Base-by-base conservation (phyloP, 2,888 invertebrate genomes). In the Eledona agricola region DNA sequence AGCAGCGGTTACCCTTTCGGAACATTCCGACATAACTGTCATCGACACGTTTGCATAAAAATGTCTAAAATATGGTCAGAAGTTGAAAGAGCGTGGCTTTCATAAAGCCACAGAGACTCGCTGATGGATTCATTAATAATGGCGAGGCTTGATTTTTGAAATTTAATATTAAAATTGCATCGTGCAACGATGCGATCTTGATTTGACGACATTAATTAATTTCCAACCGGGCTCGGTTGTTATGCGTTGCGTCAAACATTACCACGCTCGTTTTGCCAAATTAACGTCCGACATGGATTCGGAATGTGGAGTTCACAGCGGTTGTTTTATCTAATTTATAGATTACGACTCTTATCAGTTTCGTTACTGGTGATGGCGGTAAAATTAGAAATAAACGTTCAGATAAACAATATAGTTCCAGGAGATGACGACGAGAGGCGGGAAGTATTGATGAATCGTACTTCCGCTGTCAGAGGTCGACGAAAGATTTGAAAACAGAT, bases 11-110 rank as follows among this genome's bases (percentile, higher is more conserved):
- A 74, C 74, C 74, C 75, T 74, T 75, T 75, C 72, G 58, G 69
- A 67, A 65, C 62, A 62, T 60, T 70, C 66, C 60, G 63, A 71
- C 72, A 74, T 75, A 70, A 74, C 72, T 75, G 75, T 74, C 74
- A 74, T 63, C 62, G 68, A 54, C 74, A 75, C 71, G 72, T 74
- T 72, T 73, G 72, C 74, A 74, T 75, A 74, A 74, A 74, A 74
- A 74, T 70, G 63, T 62, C 56, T 74, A 72, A 75, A 75, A 73
- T 75, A 75, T 72, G 60, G 65, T 58, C 51, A 70, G n/a, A n/a
- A n/a, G n/a, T n/a, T n/a, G n/a, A n/a, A n/a, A n/a, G n/a, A n/a
- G n/a, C n/a, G n/a, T n/a, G n/a, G n/a, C n/a, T n/a, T n/a, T n/a
- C n/a, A n/a, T n/a, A n/a, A n/a, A n/a, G n/a, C n/a, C n/a, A n/a